These are phyloP conservation scores for Alouatta palliata DNA, from an alignment of 2,113 vertebrate genomes.

Conservation along the genomic window DNA sequence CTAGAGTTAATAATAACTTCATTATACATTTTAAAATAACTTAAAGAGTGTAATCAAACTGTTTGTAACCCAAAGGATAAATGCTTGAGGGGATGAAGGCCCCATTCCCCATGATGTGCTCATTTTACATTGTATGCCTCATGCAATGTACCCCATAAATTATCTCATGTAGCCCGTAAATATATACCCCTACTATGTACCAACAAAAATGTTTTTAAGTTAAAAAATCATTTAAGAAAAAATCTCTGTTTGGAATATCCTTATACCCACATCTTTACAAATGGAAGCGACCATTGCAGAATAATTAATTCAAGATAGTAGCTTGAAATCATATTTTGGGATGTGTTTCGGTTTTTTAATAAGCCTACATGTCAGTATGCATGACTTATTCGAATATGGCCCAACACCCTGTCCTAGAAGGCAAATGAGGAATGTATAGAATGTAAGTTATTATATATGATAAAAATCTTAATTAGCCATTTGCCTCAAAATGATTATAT, in stretches of 20 bases:
- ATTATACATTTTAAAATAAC: too few relatives aligned
- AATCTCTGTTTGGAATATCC: background rate
- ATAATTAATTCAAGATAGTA: background rate
- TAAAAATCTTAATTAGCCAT: constrained; percentile 74
- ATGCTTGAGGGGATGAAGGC: too few relatives aligned
- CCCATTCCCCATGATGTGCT: too few relatives aligned
- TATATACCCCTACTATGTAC: too few relatives aligned
- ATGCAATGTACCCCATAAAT: too few relatives aligned
- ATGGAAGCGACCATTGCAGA: background rate
- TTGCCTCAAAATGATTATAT: constrained; percentile 72
- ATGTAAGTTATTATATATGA: constrained; percentile 60
- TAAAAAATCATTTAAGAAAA: too few relatives aligned
- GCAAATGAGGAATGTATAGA: constrained; percentile 44
- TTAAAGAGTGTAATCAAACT: too few relatives aligned
- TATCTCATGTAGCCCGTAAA: too few relatives aligned
- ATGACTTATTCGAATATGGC: constrained; percentile 13
- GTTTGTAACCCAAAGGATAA: too few relatives aligned
- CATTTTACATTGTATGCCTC: too few relatives aligned
- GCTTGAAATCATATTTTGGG: background rate
- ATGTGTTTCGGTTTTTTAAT: background rate
- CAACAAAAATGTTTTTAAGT: too few relatives aligned
- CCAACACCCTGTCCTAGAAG: constrained; percentile 15
- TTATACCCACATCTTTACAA: background rate
- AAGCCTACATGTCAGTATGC: background rate
- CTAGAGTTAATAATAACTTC: too few relatives aligned